A percentile compares a stretch with the other conserved stretches of the same genome.
Conservation (phyloP, 30 jellyfish, hydroid and myxozoan genomes). For the Chrysaora quinquecirrha region DNA sequence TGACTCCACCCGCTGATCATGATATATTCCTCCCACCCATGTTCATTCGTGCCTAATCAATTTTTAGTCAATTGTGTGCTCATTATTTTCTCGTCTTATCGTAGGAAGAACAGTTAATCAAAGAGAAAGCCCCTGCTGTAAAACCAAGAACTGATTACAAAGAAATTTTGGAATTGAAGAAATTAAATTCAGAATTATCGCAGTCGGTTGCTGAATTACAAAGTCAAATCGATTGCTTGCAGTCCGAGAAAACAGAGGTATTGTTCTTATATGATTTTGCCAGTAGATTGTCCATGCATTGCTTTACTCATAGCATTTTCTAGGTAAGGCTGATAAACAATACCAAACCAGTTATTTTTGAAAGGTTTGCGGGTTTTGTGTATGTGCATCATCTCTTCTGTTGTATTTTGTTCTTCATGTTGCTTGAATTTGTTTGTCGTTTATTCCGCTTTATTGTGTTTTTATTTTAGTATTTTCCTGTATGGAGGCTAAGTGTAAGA, state of each 20-base stretch:
- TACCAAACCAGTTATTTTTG: not conserved
- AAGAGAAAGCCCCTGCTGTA: constrained; percentile 9
- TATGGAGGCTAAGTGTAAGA: too few species aligned
- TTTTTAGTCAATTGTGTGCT: too few species aligned
- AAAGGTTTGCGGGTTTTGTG: not conserved
- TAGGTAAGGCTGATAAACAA: not conserved
- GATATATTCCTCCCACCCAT: too few species aligned
- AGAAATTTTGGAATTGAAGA: constrained; percentile 5
- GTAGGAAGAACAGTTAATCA: too few species aligned
- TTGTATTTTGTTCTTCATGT: not conserved
- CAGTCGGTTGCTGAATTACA: not conserved
- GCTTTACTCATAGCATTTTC: not conserved
- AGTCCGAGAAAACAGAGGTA: constrained; percentile 36
- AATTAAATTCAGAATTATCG: not conserved
- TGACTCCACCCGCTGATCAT: too few species aligned
- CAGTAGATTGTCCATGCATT: not conserved
- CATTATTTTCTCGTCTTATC: too few species aligned
- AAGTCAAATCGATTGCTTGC: not conserved
- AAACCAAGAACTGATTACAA: constrained; percentile 31
- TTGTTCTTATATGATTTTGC: not conserved
- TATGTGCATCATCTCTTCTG: not conserved
- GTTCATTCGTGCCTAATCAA: too few species aligned
- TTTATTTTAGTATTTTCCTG: too few species aligned
- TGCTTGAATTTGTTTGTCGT: not conserved
- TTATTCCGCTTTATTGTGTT: too few species aligned